Evolutionary conservation across 2,888 invertebrate species (phyloP).

Genomic region (Hemicrepidius hirtus): DNA sequence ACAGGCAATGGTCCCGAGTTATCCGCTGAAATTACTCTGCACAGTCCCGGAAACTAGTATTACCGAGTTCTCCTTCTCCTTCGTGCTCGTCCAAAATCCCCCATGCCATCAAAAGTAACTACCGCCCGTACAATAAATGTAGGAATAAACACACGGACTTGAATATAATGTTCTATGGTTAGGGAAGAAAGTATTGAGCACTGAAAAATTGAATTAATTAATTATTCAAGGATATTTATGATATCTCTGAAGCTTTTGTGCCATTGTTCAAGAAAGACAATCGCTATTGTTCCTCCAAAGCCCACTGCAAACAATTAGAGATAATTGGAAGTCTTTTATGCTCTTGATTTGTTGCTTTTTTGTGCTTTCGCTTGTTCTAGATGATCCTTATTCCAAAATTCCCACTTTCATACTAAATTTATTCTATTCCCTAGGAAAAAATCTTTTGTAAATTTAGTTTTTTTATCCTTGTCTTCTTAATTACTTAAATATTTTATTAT

Average conservation of each 20-base stretch:
- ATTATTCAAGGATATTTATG: slow-evolving; percentile 62
- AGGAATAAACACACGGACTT: slow-evolving; percentile 64
- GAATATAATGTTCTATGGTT: slow-evolving; percentile 58
- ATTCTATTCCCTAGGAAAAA: background rate
- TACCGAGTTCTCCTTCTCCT: slow-evolving; percentile 64
- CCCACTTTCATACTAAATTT: background rate
- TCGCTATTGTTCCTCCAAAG: slow-evolving; percentile 65
- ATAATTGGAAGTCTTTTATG: slow-evolving; percentile 66
- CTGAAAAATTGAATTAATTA: slow-evolving; percentile 63
- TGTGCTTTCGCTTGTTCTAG: slow-evolving; percentile 45
- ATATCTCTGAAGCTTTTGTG: slow-evolving; percentile 61
- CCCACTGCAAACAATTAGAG: slow-evolving; percentile 63
- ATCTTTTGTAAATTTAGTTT: background rate
- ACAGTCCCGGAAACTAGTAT: slow-evolving; percentile 67
- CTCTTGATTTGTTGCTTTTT: slow-evolving; percentile 61
- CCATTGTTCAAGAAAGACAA: slow-evolving; percentile 65
- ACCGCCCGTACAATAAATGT: slow-evolving; percentile 66
- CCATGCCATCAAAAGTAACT: slow-evolving; percentile 66
- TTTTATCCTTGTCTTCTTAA: too few relatives aligned
- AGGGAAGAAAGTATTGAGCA: slow-evolving; percentile 61
- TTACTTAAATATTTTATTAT: too few relatives aligned
- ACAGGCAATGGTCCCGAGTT: slow-evolving; percentile 67
- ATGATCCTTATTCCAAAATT: slow-evolving; percentile 29
- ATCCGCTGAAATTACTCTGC: slow-evolving; percentile 68
- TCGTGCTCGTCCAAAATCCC: slow-evolving; percentile 57